Evolutionary conservation across 2,113 vertebrate species (phyloP).

Genomic region (Maccullochella peelii): DNA sequence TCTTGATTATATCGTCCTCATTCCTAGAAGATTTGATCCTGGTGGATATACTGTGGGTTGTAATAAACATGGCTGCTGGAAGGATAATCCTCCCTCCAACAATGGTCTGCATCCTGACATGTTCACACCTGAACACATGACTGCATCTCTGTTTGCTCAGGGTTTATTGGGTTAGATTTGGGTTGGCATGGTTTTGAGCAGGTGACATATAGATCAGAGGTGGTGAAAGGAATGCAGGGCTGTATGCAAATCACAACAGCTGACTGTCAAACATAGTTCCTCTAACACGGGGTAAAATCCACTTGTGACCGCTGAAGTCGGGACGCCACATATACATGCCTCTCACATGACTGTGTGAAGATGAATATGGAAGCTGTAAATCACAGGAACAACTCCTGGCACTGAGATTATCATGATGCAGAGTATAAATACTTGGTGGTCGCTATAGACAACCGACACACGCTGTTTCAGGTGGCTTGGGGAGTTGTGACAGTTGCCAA

Average conservation of each 20-base stretch:
- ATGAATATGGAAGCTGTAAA: conserved; percentile 62
- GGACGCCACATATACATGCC: conserved; percentile 26
- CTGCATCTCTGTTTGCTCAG: conserved; percentile 12
- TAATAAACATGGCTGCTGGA: conserved; percentile 61
- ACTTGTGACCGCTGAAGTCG: conserved; percentile 30
- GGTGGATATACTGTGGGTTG: conserved; percentile 23
- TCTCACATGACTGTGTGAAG: conserved; percentile 60
- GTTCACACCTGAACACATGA: conserved; percentile 46
- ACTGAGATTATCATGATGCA: conserved; percentile 42
- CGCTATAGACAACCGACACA: conserved; percentile 16
- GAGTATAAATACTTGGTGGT: conserved; percentile 48
- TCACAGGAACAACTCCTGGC: conserved; percentile 17
- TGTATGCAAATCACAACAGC: conserved; percentile 67
- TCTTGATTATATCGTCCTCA: conserved; percentile 46
- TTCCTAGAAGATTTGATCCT: conserved; percentile 41
- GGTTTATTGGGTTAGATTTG: conserved; percentile 14
- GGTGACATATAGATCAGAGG: conserved; percentile 30
- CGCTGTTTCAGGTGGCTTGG: conserved; percentile 17
- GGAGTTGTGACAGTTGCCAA: conserved; percentile 17
- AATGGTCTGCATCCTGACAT: conserved; percentile 37
- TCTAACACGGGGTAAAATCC: conserved; percentile 59
- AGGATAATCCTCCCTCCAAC: conserved; percentile 24
- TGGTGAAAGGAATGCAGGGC: conserved; percentile 22
- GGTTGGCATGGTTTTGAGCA: conserved; percentile 17
- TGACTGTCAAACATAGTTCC: conserved; percentile 75